These are phyloP conservation scores for Heliothis subflexa DNA, from an alignment of 1,140 invertebrate species.

Conservation along the genomic window DNA sequence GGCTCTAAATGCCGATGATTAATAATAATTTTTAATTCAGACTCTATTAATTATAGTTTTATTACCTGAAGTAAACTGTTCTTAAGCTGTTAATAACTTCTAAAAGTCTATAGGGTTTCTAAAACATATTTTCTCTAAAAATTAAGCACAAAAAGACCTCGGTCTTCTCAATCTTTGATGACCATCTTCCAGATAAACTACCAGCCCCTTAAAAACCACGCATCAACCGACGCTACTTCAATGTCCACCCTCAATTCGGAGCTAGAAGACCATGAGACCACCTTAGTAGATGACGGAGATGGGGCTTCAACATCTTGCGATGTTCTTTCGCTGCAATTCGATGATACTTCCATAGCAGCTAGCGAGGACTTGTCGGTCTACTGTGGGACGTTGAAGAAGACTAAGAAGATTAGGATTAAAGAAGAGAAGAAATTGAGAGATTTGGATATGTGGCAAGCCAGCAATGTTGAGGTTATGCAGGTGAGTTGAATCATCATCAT, in stretches of 20 bases:
- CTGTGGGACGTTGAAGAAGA: slow-evolving; percentile 73
- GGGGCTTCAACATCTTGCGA: slow-evolving; percentile 67
- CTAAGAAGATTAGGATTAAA: slow-evolving; percentile 63
- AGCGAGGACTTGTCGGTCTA: slow-evolving; percentile 73
- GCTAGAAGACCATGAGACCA: slow-evolving; percentile 41
- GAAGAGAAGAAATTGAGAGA: slow-evolving; percentile 70
- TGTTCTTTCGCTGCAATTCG: slow-evolving; percentile 65
- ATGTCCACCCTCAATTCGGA: slow-evolving; percentile 61
- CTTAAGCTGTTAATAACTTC: not conserved
- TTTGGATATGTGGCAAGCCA: slow-evolving; percentile 78
- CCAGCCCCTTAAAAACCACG: slow-evolving; percentile 62
- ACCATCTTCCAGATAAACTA: slow-evolving; percentile 61
- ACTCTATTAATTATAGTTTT: too few species aligned
- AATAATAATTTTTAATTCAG: too few species aligned
- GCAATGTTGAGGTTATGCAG: slow-evolving; percentile 76
- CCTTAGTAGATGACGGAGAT: slow-evolving; percentile 54
- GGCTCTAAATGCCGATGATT: too few species aligned
- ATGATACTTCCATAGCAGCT: slow-evolving; percentile 67
- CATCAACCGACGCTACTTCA: slow-evolving; percentile 64
- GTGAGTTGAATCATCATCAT: too few species aligned
- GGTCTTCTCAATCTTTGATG: too few species aligned
- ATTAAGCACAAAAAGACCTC: not conserved
- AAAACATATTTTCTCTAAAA: too few species aligned
- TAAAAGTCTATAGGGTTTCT: not conserved
- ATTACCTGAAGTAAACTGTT: too few species aligned